Base-by-base conservation (phyloP, 2,888 invertebrate species). In the Strigamia maritima region DNA sequence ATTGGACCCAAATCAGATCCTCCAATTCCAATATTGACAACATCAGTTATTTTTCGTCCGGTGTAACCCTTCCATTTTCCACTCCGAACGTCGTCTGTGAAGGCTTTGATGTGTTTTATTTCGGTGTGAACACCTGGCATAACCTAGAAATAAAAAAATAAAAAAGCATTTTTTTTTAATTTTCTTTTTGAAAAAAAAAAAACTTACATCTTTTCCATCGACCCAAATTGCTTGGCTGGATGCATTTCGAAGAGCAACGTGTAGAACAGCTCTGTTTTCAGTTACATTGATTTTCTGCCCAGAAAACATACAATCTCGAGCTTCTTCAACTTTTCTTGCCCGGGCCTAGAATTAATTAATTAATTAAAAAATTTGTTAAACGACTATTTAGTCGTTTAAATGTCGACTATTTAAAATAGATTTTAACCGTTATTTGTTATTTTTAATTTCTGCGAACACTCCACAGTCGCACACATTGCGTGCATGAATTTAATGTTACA, bases 1-100 rank as follows among this genome's bases (percentile, higher is more conserved):
- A 97, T 88, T 0, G 99, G 99, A 1, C 99, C 99, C 85, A 99
- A 90, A 89, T 99, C 99, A 0, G 98, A 99, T 49, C 99, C 99
- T 35, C 99, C 99, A 84, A 99, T 99, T 80, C 99, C 99, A 87
- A 99, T 99, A 87, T 99, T 99, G 81, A 99, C 93, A 54, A 99
- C 94, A 89, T 98, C 98, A 75, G 94, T 96, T 81, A 99, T 98
- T 80, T 92, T 87, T 87, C 97, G 94, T 22, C 97, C 98, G 0
- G 97, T 96, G 87, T 92, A 95, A 8, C 91, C 91, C 80, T 88
- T 87, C 91, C 91, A 91, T 65, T 86, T 83, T 3, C 90, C 90
- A 74, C 85, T 86, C 79, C 89, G 87, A 6, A 97, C 92, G 84
- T 92, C 90, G 76, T 92, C 90, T 0, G 93, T 92, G 86, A 99